phyloP scores from a whole-genome alignment of 2,113 vertebrate species.

The Lethenteron camtschaticum region DNA sequence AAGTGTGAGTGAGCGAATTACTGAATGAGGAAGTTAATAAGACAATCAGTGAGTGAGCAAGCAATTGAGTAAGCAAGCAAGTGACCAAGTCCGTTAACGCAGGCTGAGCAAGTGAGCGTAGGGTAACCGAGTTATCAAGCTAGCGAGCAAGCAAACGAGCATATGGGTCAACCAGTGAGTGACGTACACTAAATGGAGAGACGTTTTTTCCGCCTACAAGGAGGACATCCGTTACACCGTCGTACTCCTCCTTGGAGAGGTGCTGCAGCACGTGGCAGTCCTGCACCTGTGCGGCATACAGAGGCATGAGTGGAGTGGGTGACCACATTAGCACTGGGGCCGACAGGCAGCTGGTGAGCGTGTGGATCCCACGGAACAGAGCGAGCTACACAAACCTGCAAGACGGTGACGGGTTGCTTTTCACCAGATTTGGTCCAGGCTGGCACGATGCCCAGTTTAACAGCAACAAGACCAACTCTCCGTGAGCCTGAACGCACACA shows the following conservation, averaged over 20 bases:
- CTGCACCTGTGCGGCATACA: background rate
- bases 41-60: no score
- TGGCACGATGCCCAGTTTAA: background rate
- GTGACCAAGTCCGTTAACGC: no score
- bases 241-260: background rate
- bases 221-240: conserved; percentile 1
- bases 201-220: background rate
- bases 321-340: no score
- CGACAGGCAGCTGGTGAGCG: no score
- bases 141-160: no score
- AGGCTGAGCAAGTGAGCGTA: no score
- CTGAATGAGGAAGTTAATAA: no score
- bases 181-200: conserved; percentile 1
- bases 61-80: no score
- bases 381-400: background rate
- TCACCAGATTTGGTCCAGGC: background rate
- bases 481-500: background rate
- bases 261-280: conserved; percentile 4
- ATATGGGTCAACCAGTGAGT: background rate
- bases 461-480: conserved; percentile 2
- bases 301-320: no score
- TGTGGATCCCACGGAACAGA: no score
- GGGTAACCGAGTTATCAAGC: no score
- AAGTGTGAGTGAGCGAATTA: no score
- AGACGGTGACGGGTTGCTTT: conserved; percentile 1